Evolutionary conservation across 2,113 vertebrate species (phyloP).

Genomic region (Callaeas wilsoni): DNA sequence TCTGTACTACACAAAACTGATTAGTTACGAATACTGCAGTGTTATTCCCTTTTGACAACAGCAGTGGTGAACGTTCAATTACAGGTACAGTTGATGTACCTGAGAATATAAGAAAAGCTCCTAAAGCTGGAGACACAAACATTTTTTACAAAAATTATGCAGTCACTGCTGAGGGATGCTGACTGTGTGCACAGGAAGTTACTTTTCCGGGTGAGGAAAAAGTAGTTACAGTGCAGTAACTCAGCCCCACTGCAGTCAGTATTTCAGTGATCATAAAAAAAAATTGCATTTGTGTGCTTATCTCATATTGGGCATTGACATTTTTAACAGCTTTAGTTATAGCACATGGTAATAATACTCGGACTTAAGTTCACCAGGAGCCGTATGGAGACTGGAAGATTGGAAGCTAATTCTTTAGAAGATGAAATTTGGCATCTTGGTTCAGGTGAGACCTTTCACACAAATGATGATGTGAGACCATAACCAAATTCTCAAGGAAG

Average conservation of each 20-base stretch:
- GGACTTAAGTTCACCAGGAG: background rate
- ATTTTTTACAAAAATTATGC: background rate
- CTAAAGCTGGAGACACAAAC: background rate
- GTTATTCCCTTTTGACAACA: background rate
- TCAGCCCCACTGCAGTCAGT: background rate
- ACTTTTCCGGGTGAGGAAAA: background rate
- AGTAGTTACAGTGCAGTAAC: background rate
- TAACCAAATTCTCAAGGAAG: background rate
- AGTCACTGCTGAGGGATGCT: background rate
- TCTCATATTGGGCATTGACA: background rate
- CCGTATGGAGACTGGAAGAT: background rate
- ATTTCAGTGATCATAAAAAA: background rate
- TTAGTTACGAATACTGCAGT: background rate
- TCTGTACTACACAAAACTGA: background rate
- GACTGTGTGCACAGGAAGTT: accelerated
- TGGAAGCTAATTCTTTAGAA: background rate
- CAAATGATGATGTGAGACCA: background rate
- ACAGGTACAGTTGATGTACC: background rate
- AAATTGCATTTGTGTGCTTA: background rate
- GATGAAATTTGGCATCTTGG: background rate
- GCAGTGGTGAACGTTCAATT: background rate
- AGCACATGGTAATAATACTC: background rate
- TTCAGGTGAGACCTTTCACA: background rate
- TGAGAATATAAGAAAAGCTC: background rate
- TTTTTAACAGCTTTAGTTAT: background rate